phyloP scores from a whole-genome alignment of 2,888 invertebrate species.

The Callyntrura guangdongensis region DNA sequence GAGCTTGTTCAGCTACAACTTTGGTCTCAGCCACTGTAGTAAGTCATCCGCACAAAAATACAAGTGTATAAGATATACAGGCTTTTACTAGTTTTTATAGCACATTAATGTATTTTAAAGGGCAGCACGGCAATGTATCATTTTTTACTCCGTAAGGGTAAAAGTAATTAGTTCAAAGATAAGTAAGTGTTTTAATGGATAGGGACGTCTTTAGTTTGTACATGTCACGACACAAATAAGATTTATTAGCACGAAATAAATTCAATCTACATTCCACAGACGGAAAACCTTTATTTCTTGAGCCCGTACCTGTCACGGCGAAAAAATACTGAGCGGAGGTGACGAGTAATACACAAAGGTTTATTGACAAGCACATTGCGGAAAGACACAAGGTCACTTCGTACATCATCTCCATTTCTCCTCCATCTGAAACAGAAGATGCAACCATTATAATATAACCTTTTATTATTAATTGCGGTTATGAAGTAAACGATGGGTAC shows the following conservation, averaged over 20 bases:
- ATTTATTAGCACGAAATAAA: conserved; percentile 72
- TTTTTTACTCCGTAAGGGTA: neutral
- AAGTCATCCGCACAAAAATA: neutral
- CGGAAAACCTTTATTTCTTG: neutral
- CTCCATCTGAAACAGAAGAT: conserved; percentile 75
- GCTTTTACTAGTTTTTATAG: too few relatives aligned
- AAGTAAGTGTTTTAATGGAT: conserved; percentile 3
- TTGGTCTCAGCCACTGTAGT: neutral
- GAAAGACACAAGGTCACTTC: conserved; percentile 84
- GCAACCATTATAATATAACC: conserved; percentile 21
- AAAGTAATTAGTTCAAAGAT: conserved; percentile 59
- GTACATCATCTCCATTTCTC: conserved; percentile 83
- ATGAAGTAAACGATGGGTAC: neutral
- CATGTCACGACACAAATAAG: conserved; percentile 55
- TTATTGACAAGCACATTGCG: conserved; percentile 84
- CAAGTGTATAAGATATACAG: neutral
- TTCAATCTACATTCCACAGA: neutral
- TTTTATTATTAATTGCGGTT: neutral
- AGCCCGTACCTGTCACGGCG: conserved; percentile 80
- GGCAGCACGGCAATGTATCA: too few relatives aligned
- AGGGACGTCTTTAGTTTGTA: conserved; percentile 6
- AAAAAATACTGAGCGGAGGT: conserved; percentile 84
- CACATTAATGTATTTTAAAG: too few relatives aligned
- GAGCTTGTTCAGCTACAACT: neutral
- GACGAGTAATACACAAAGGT: conserved; percentile 84